Conservation (phyloP, 2,113 vertebrate species). For the human (Homo sapiens) region DNA sequence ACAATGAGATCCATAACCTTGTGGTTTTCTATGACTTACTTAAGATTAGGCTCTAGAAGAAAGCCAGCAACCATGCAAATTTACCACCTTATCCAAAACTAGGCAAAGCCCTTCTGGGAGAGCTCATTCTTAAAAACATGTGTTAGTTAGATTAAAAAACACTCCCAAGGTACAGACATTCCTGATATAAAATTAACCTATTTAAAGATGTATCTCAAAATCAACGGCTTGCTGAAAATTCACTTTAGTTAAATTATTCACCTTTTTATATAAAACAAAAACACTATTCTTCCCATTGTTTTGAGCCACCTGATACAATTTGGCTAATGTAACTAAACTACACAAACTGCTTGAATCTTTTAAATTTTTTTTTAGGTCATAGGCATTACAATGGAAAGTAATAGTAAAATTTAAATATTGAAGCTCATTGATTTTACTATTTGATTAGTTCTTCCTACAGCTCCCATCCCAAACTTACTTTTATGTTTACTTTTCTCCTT, state of each 20-base stretch:
- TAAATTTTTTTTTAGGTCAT: not conserved
- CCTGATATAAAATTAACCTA: not conserved
- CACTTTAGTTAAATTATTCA: not conserved
- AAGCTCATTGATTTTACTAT: not conserved
- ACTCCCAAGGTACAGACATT: not conserved
- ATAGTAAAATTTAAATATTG: constrained; percentile 25
- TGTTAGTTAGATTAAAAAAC: not conserved
- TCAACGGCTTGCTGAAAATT: not conserved
- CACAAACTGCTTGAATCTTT: not conserved
- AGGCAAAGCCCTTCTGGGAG: not conserved
- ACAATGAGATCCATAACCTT: not conserved
- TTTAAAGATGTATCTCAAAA: not conserved
- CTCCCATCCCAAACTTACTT: constrained; percentile 8
- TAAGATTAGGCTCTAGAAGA: not conserved
- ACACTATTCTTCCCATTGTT: not conserved
- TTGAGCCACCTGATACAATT: not conserved
- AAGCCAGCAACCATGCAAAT: not conserved
- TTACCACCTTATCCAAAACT: not conserved
- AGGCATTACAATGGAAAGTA: not conserved
- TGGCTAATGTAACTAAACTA: constrained; percentile 1
- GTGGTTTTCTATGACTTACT: not conserved
- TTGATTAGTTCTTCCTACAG: not conserved
- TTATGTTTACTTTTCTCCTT: not conserved
- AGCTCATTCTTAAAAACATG: not conserved
- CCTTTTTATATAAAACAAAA: constrained; percentile 40